Evolutionary conservation across 2,888 invertebrate species (phyloP).

Genomic region (Lochmaea crataegi): DNA sequence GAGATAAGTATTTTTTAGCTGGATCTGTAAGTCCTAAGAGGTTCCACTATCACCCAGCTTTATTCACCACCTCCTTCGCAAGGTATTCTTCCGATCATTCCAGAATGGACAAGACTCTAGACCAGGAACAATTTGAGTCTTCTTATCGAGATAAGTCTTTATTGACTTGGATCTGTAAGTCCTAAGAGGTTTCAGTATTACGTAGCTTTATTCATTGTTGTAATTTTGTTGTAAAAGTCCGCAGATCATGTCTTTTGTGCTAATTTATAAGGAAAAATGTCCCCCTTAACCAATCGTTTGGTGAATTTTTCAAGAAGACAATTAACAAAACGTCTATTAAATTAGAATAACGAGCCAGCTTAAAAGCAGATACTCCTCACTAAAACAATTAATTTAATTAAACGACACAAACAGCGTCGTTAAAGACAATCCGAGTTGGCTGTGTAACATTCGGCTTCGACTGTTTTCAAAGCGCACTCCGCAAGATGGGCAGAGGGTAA

Average conservation of each 20-base stretch:
- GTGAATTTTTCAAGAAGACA: conserved; percentile 19
- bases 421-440: conserved; percentile 53
- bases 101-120: no score
- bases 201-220: background rate
- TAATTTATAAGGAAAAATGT: background rate
- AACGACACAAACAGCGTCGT: conserved; percentile 57
- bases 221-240: background rate
- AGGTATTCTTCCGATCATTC: no score
- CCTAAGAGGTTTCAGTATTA: no score
- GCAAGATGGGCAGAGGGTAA: conserved; percentile 7
- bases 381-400: conserved; percentile 56
- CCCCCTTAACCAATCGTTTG: background rate
- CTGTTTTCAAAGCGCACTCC: conserved; percentile 29
- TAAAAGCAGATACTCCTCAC: conserved; percentile 49
- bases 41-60: background rate
- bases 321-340: conserved; percentile 53
- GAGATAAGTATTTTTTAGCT: no score
- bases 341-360: conserved; percentile 54
- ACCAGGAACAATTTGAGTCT: no score
- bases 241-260: background rate
- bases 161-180: no score
- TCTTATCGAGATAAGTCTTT: no score
- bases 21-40: no score
- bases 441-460: conserved; percentile 39
- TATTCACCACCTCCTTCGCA: background rate